Evolutionary conservation across 1,140 invertebrate species (phyloP).

Genomic region (Apolygus lucorum): DNA sequence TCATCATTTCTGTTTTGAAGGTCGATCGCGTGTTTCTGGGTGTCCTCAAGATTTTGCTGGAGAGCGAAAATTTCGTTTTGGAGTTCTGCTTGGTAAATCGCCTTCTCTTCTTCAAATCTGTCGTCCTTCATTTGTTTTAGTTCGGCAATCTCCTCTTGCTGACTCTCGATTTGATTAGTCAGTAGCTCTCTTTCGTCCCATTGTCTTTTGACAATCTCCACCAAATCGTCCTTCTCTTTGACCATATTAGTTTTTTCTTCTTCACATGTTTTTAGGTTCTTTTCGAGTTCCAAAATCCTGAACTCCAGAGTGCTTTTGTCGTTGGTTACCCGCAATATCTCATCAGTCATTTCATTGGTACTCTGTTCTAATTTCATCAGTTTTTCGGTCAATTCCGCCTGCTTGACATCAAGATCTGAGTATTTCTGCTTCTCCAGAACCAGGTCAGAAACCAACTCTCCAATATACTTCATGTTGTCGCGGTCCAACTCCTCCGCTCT

Average conservation of each 20-base stretch:
- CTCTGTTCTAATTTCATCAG: neutral
- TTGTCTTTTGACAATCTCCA: constrained; percentile 24
- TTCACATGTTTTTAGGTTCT: neutral
- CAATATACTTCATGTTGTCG: constrained; percentile 29
- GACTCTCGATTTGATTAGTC: constrained; percentile 19
- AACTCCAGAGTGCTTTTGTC: constrained; percentile 18
- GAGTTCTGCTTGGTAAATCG: constrained; percentile 18
- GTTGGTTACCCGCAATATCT: too few relatives aligned
- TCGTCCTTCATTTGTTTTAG: constrained; percentile 25
- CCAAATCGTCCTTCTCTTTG: constrained; percentile 25
- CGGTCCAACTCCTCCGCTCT: constrained; percentile 24
- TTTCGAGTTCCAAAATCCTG: constrained; percentile 5
- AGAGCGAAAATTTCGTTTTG: constrained; percentile 20
- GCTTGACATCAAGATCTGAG: too few relatives aligned
- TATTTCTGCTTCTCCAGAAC: constrained; percentile 30
- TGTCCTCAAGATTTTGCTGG: constrained; percentile 27
- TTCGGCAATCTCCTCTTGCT: constrained; percentile 25
- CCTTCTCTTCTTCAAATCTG: constrained; percentile 20
- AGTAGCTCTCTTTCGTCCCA: constrained; percentile 20
- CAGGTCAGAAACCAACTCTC: constrained; percentile 30
- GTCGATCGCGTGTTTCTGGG: constrained; percentile 6
- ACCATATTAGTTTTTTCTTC: constrained; percentile 4
- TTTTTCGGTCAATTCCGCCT: too few relatives aligned
- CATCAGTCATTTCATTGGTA: too few relatives aligned
- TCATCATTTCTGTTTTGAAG: constrained; percentile 22